A percentile compares a stretch with the other conserved stretches of the same genome.
Evolutionary conservation across 2,888 invertebrate species (phyloP).

Genomic region (Epinotia brunnichana): DNA sequence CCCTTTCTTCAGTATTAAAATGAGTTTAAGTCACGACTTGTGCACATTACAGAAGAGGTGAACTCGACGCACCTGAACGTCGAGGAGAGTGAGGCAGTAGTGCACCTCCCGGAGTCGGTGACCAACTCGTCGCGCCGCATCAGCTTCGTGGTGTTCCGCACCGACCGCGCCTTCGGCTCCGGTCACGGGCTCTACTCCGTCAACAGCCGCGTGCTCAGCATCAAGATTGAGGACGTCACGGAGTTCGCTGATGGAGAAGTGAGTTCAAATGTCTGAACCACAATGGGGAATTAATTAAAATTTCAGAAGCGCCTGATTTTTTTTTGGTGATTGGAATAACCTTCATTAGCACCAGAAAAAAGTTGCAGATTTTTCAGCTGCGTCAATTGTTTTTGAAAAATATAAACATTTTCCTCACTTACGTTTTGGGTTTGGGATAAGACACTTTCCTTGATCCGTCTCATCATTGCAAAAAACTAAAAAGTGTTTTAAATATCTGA

Average conservation of each 20-base stretch:
- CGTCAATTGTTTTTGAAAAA: too few species aligned
- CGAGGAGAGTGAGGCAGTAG: conserved; percentile 68
- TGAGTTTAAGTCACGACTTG: not conserved
- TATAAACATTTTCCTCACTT: too few species aligned
- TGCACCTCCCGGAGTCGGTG: conserved; percentile 69
- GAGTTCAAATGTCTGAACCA: conserved; percentile 42
- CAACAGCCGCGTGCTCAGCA: conserved; percentile 79
- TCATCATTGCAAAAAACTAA: too few species aligned
- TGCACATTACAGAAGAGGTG: conserved; percentile 56
- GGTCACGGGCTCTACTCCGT: conserved; percentile 52
- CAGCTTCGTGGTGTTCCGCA: conserved; percentile 78
- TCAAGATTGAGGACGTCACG: conserved; percentile 71
- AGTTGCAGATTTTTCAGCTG: too few species aligned
- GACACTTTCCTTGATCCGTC: too few species aligned
- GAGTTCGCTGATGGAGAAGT: conserved; percentile 70
- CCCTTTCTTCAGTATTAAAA: too few species aligned
- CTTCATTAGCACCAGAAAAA: too few species aligned
- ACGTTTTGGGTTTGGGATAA: too few species aligned
- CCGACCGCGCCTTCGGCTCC: conserved; percentile 71
- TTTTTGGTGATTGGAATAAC: too few species aligned
- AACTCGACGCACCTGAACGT: conserved; percentile 57
- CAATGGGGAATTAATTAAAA: too few species aligned
- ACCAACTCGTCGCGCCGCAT: conserved; percentile 61
- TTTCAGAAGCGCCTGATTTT: too few species aligned
- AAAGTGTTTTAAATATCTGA: too few species aligned